These are phyloP conservation scores for Orchestia grillus DNA, from an alignment of 1,140 invertebrate genomes.

Conservation along the genomic window DNA sequence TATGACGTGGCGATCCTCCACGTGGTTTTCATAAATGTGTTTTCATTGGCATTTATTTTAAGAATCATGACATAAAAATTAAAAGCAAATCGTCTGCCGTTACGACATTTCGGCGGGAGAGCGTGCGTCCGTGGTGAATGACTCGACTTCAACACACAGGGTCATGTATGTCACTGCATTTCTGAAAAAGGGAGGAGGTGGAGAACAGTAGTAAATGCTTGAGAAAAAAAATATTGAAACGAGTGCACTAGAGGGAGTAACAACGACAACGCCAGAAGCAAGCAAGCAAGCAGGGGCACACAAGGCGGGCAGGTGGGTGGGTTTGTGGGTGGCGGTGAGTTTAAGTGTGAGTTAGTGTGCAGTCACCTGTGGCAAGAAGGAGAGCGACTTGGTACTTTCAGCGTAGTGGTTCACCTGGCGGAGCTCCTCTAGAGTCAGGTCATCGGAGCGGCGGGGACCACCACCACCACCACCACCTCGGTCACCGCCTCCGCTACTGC, in stretches of 20 bases:
- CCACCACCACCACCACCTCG: conserved; percentile 26
- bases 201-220: neutral
- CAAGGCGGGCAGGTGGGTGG: neutral
- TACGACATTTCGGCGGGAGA: neutral
- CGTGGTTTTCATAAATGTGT: too few relatives aligned
- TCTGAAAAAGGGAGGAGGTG: neutral
- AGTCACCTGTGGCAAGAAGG: conserved; percentile 88
- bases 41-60: too few relatives aligned
- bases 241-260: neutral
- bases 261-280: neutral
- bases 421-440: conserved; percentile 86
- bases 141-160: neutral
- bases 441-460: conserved; percentile 70
- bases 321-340: neutral
- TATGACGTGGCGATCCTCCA: too few relatives aligned
- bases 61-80: neutral
- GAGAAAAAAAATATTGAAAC: neutral
- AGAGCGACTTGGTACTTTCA: conserved; percentile 92
- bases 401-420: conserved; percentile 88
- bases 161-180: neutral
- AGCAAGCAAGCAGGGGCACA: neutral
- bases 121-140: neutral
- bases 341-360: conserved; percentile 32
- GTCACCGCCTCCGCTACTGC: conserved; percentile 65
- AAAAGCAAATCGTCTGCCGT: neutral